phyloP scores from a whole-genome alignment of 2,888 invertebrate genomes.

The Cantharis rufa region DNA sequence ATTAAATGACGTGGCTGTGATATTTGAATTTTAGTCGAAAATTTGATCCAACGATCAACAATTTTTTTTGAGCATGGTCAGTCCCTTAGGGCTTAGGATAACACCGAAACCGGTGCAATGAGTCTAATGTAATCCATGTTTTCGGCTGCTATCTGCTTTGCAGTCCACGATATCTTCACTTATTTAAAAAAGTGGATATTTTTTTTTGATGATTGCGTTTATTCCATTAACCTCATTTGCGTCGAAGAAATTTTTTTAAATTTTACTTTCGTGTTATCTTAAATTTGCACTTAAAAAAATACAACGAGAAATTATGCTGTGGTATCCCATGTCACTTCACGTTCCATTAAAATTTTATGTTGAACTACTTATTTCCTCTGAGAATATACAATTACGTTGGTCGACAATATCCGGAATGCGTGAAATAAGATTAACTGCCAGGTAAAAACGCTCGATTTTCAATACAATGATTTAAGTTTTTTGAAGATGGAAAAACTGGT shows the following conservation, averaged over 20 bases:
- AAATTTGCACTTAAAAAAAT: not conserved
- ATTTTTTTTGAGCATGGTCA: too few relatives aligned
- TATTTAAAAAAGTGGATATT: too few relatives aligned
- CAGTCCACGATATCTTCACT: too few relatives aligned
- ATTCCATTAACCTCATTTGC: not conserved
- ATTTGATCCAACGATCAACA: too few relatives aligned
- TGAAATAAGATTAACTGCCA: not conserved
- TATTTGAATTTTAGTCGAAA: too few relatives aligned
- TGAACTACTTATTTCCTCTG: not conserved
- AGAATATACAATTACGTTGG: not conserved
- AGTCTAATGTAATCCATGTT: too few relatives aligned
- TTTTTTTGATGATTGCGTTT: not conserved
- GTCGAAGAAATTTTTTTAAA: not conserved
- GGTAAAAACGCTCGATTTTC: not conserved
- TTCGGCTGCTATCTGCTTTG: too few relatives aligned
- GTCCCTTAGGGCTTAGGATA: too few relatives aligned
- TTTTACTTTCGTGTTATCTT: not conserved
- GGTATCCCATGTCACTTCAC: not conserved
- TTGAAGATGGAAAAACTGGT: not conserved
- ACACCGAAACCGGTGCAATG: too few relatives aligned
- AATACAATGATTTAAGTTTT: not conserved
- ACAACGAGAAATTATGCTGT: not conserved
- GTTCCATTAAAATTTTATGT: not conserved
- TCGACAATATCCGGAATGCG: not conserved
- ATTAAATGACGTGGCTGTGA: too few relatives aligned